Evolutionary conservation across 2,888 invertebrate genomes (phyloP), one percentile per base, ranked within the genome.

Genomic region (Drosophila monieri): DNA sequence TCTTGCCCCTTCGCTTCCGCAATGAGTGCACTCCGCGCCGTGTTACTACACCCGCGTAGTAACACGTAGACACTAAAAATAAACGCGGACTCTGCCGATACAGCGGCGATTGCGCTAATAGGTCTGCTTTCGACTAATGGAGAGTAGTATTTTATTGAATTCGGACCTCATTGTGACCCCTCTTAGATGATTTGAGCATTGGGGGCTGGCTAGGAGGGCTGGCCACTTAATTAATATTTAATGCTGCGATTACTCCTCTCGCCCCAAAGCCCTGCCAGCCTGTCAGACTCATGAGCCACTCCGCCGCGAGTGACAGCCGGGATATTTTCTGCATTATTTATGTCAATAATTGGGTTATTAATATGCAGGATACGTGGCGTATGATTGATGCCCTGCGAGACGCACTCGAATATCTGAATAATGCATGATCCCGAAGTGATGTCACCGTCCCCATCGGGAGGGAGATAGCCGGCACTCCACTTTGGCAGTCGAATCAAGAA

Each of bases 361-460:
- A 76, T 78, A 80, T 81, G 66, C 80, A 81, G 83, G 68, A 73
- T 80, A 80, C 61, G 64, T 43, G 70, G 57, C 70, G 68, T 70
- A 80, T 83, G 80, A 81, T 77, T 73, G 73, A 83, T 80, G 68
- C 39, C 68, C 49, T 23, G 58, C 52, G 46, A 58, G 66, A 54
- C 66, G 59, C 53, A 32, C 32, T 39, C 39, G 35, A 14, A 39
- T 23, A 54, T 46, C 44, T 69, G 61, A 69, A 68, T 69, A 55
- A 69, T 69, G 69, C 69, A 67, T 32, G 35, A 30, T 6, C 46
- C 44, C 54, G 70, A 58, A 62, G 35, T 43, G 41, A 48, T 66
- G 66, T 58, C 62, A 62, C 14, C 44, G 23, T 23, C 12, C 12
- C 30, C 15, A 25, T 27, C 27, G 8, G 27, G 9, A 3, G 27